A percentile compares a stretch with the other conserved stretches of the same genome.
Evolutionary conservation across 2,888 invertebrate genomes (phyloP).

Genomic region (Tridacna gigas): DNA sequence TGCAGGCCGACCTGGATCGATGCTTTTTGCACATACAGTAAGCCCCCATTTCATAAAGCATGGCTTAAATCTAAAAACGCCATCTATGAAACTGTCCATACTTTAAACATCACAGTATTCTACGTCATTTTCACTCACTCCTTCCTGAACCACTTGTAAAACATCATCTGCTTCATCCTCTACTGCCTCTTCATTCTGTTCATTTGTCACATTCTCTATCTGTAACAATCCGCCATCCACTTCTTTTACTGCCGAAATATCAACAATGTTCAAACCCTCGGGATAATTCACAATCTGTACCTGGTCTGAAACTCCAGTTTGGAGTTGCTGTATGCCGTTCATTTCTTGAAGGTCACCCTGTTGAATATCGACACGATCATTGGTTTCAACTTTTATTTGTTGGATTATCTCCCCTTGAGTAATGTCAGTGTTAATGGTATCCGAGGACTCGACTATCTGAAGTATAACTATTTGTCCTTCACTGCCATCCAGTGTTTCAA

Average conservation of each 20-base stretch:
- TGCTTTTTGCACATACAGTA: too few relatives aligned
- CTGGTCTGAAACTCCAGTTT: background rate
- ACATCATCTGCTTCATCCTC: background rate
- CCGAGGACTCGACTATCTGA: slow-evolving; percentile 75
- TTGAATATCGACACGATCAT: slow-evolving; percentile 28
- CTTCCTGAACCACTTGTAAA: background rate
- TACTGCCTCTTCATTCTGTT: background rate
- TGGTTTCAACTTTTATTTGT: slow-evolving; percentile 29
- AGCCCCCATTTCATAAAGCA: background rate
- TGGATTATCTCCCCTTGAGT: slow-evolving; percentile 37
- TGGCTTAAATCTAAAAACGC: background rate
- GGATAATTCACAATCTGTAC: background rate
- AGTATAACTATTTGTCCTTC: slow-evolving; percentile 78
- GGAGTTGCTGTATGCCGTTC: background rate
- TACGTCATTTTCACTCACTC: background rate
- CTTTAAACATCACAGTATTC: background rate
- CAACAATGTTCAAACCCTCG: background rate
- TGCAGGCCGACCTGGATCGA: too few relatives aligned
- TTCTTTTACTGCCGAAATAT: background rate
- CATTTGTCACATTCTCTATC: background rate
- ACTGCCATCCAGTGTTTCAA: slow-evolving; percentile 62
- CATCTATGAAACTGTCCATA: background rate
- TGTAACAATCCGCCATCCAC: background rate
- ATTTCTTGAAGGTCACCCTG: background rate
- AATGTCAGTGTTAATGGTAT: slow-evolving; percentile 61